Conservation (phyloP, 1,140 invertebrate genomes). For the Trichonephila clavipes region DNA sequence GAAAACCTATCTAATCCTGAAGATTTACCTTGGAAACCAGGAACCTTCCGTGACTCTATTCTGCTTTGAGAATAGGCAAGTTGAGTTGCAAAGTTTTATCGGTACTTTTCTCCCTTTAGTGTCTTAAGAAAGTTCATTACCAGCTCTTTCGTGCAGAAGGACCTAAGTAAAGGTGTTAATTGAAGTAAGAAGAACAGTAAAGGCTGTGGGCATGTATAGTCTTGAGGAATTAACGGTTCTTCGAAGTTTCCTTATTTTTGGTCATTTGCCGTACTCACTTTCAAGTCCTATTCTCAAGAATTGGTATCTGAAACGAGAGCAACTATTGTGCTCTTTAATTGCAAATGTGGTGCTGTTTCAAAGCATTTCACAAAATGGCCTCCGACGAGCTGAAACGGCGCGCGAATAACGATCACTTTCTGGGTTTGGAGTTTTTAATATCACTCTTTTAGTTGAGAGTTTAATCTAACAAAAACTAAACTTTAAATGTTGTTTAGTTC, state of each 20-base stretch:
- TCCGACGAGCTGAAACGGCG: background rate
- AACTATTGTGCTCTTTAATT: constrained; percentile 39
- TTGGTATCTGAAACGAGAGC: constrained; percentile 43
- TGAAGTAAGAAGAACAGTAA: constrained; percentile 59
- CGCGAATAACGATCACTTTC: background rate
- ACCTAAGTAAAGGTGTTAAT: constrained; percentile 71
- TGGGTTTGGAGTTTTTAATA: background rate
- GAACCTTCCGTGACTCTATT: constrained; percentile 56
- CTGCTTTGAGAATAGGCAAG: constrained; percentile 50
- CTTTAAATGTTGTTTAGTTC: no score
- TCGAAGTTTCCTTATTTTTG: constrained; percentile 55
- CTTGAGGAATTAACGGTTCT: constrained; percentile 62
- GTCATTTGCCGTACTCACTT: constrained; percentile 16
- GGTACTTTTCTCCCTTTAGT: constrained; percentile 70
- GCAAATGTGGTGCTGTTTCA: constrained; percentile 7
- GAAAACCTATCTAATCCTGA: constrained; percentile 63
- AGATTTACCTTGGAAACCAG: constrained; percentile 64
- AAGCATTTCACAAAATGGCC: background rate
- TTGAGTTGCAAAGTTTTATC: constrained; percentile 71
- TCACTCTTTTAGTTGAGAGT: background rate
- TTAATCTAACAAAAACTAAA: background rate
- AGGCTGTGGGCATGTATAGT: constrained; percentile 46
- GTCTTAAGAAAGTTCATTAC: constrained; percentile 74
- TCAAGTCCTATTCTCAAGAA: constrained; percentile 37
- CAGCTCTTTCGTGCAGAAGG: constrained; percentile 53